Conservation (phyloP, 2,113 vertebrate genomes). For the Myiozetetes cayanensis region DNA sequence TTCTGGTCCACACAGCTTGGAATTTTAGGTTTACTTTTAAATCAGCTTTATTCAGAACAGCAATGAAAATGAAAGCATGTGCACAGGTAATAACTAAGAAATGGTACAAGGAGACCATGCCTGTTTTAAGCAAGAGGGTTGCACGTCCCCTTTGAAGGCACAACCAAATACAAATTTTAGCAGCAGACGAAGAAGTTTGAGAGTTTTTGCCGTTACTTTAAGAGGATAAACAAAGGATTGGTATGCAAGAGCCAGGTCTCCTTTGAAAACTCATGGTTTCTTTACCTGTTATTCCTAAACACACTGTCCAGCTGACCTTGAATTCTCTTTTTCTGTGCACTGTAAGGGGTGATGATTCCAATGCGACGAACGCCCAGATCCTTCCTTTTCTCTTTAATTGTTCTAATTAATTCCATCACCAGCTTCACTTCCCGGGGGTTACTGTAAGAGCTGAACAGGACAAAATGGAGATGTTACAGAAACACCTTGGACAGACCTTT, state of each 20-base stretch:
- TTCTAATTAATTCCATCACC: conserved; percentile 78
- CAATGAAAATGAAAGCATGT: not conserved
- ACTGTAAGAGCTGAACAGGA: conserved; percentile 75
- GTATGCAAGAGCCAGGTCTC: not conserved
- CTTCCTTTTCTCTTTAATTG: conserved; percentile 74
- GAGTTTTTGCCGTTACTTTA: not conserved
- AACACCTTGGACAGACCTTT: not conserved
- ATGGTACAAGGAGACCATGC: not conserved
- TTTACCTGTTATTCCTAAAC: conserved; percentile 69
- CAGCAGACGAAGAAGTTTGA: not conserved
- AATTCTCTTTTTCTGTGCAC: conserved; percentile 82
- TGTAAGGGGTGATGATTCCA: conserved; percentile 88
- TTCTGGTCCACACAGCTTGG: not conserved
- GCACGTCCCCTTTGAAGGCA: not conserved
- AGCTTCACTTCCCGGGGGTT: conserved; percentile 83
- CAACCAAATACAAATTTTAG: not conserved
- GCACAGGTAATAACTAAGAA: not conserved
- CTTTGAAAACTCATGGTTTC: accelerated
- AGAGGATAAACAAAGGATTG: not conserved
- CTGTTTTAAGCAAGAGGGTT: not conserved
- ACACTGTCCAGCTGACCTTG: conserved; percentile 66
- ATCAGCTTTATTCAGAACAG: not conserved
- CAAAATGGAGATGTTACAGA: not conserved
- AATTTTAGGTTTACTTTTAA: not conserved
- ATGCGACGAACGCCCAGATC: conserved; percentile 67